A percentile compares a stretch with the other conserved stretches of the same genome.
Evolutionary conservation across 2,797 vertebrate genomes (phyloP).

Genomic region (Percopsis omiscomaycus): DNA sequence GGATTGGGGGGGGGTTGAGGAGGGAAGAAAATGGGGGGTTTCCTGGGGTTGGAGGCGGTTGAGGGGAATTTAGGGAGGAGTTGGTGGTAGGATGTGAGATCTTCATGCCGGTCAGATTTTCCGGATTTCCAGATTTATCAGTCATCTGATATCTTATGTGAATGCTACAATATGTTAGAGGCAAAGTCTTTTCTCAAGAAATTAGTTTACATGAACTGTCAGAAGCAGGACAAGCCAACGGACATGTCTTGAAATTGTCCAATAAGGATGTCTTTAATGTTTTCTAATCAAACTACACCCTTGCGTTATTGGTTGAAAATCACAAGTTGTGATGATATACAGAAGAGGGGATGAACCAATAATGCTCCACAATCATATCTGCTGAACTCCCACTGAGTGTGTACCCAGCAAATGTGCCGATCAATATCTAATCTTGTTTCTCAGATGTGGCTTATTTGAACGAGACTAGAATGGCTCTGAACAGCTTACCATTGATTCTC

Average conservation of each 20-base stretch:
- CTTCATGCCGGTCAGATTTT: too few relatives aligned
- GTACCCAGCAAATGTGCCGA: conserved; percentile 19
- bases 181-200: conserved; percentile 3
- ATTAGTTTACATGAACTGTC: conserved; percentile 19
- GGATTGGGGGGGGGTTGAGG: too few relatives aligned
- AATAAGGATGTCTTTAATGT: too few relatives aligned
- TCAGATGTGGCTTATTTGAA: conserved; percentile 11
- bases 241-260: too few relatives aligned
- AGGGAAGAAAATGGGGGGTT: too few relatives aligned
- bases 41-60: too few relatives aligned
- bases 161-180: conserved; percentile 20
- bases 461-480: background rate
- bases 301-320: background rate
- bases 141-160: conserved; percentile 25
- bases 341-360: conserved; percentile 8
- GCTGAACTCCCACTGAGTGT: conserved; percentile 9
- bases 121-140: conserved; percentile 6
- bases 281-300: background rate
- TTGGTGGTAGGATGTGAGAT: too few relatives aligned
- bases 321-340: conserved; percentile 9
- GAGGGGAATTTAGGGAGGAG: too few relatives aligned
- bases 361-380: conserved; percentile 8
- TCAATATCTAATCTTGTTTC: conserved; percentile 31
- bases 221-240: background rate
- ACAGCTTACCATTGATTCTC: conserved; percentile 11